These are phyloP conservation scores for Paedocypris sp. DNA, from an alignment of 2,113 vertebrate genomes.

Conservation along the genomic window DNA sequence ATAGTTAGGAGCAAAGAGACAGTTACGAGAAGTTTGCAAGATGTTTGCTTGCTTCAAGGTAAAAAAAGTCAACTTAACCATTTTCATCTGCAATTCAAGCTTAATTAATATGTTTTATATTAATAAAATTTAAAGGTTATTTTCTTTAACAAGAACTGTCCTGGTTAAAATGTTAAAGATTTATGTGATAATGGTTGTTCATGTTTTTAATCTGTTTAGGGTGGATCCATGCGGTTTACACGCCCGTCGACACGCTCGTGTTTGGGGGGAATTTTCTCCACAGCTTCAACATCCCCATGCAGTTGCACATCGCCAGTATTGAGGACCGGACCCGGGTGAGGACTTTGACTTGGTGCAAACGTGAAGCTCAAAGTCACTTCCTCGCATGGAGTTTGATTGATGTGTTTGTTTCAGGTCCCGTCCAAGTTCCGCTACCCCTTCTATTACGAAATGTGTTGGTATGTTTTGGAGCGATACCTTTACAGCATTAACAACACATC, in stretches of 20 bases:
- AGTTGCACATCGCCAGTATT: slow-evolving; percentile 90
- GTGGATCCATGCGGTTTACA: slow-evolving; percentile 98
- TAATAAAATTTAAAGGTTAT: no score
- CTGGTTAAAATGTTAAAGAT: no score
- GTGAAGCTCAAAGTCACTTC: no score
- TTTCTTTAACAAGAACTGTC: no score
- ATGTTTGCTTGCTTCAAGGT: no score
- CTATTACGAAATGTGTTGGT: slow-evolving; percentile 99
- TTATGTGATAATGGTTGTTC: no score
- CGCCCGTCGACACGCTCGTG: slow-evolving; percentile 88
- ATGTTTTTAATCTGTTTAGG: slow-evolving; percentile 54
- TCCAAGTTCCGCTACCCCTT: slow-evolving; percentile 96
- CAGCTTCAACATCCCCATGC: slow-evolving; percentile 98
- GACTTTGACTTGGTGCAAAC: neutral
- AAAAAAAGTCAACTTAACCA: no score
- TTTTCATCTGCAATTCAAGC: no score
- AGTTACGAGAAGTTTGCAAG: no score
- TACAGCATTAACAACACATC: slow-evolving; percentile 88
- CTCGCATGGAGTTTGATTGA: no score
- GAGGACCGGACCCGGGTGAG: slow-evolving; percentile 92
- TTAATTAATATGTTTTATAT: no score
- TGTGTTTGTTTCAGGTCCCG: slow-evolving; percentile 92
- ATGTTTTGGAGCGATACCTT: slow-evolving; percentile 90
- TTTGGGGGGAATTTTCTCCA: slow-evolving; percentile 97
- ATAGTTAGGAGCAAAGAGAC: no score